Conservation (phyloP, 2,888 invertebrate species). For the Achlya flavicornis region DNA sequence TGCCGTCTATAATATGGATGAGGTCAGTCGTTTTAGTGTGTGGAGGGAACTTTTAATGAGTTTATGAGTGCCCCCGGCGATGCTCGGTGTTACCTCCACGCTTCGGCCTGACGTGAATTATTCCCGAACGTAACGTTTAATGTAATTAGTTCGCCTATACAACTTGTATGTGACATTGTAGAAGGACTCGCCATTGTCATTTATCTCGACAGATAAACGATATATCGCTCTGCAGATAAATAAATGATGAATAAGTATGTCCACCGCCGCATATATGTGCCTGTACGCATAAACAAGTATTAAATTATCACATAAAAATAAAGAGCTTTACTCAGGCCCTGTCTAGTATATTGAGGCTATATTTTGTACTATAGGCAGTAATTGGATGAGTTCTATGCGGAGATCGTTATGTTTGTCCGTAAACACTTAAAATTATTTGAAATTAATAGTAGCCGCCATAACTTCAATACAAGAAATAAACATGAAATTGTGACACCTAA, state of each 20-base stretch:
- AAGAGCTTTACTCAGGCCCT: no score
- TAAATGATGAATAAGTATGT: neutral
- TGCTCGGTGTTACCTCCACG: slow-evolving; percentile 42
- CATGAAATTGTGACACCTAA: no score
- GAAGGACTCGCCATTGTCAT: slow-evolving; percentile 18
- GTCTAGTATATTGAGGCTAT: no score
- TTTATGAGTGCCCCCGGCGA: slow-evolving; percentile 67
- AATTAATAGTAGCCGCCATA: no score
- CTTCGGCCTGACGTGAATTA: slow-evolving; percentile 38
- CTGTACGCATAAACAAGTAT: neutral
- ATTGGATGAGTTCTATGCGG: no score
- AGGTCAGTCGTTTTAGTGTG: slow-evolving; percentile 71
- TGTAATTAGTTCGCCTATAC: slow-evolving; percentile 44
- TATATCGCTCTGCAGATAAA: neutral
- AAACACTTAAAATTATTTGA: no score
- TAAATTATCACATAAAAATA: no score
- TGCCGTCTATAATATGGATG: slow-evolving; percentile 68
- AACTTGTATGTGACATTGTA: slow-evolving; percentile 16
- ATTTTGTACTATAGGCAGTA: no score
- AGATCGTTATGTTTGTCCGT: no score
- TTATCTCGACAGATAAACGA: slow-evolving; percentile 13
- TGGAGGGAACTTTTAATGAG: slow-evolving; percentile 78
- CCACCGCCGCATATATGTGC: neutral
- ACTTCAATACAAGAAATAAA: no score
- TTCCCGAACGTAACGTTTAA: slow-evolving; percentile 53